Percentiles rank a stretch among this genome's conserved stretches.
phyloP scores from a whole-genome alignment of 2,888 invertebrate species.

The Spodoptera picta region DNA sequence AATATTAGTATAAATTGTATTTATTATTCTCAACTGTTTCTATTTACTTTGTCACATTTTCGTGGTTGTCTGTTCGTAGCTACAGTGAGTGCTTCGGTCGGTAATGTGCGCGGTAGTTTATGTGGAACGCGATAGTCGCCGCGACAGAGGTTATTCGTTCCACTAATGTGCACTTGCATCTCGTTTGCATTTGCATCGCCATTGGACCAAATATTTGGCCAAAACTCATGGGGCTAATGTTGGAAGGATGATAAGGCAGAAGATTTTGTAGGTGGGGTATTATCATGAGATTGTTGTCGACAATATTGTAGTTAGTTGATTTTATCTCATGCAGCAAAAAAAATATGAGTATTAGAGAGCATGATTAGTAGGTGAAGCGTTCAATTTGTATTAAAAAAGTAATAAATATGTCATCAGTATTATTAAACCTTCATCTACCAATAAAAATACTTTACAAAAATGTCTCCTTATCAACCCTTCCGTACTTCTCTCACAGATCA shows the following conservation, averaged over 20 bases:
- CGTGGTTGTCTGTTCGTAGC: slow-evolving; percentile 7
- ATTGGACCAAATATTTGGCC: slow-evolving; percentile 49
- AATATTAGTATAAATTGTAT: too few relatives aligned
- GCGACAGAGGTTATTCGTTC: slow-evolving; percentile 86
- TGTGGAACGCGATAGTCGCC: slow-evolving; percentile 84
- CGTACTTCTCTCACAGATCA: not conserved
- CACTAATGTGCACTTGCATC: slow-evolving; percentile 84
- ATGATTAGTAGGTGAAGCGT: too few relatives aligned
- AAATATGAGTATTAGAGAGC: not conserved
- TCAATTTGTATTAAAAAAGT: too few relatives aligned
- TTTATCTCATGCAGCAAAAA: not conserved
- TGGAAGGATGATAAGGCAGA: not conserved
- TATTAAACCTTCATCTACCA: too few relatives aligned
- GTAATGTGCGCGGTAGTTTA: slow-evolving; percentile 87
- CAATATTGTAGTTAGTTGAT: not conserved
- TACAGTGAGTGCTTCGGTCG: slow-evolving; percentile 65
- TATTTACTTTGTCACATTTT: not conserved
- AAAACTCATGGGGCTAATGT: slow-evolving; percentile 37
- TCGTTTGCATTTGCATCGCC: slow-evolving; percentile 78
- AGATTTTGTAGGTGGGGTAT: not conserved
- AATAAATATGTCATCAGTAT: too few relatives aligned
- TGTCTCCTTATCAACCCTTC: too few relatives aligned
- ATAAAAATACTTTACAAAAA: too few relatives aligned
- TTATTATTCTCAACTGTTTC: not conserved
- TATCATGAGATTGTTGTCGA: not conserved